Evolutionary conservation across 2,113 vertebrate species (phyloP).

Genomic region (Maylandia zebra): DNA sequence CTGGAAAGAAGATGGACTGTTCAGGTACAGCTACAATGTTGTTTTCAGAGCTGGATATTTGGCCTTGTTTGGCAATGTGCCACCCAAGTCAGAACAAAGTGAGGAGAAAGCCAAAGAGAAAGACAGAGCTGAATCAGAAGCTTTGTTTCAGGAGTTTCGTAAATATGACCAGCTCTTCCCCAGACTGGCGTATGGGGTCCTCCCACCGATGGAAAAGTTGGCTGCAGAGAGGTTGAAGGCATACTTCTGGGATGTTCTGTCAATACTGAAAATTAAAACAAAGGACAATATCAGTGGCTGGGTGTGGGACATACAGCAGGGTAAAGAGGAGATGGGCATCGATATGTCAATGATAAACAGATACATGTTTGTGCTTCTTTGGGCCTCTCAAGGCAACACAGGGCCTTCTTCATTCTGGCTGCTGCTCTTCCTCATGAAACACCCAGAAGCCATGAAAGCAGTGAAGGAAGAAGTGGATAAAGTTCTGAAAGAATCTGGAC

Average conservation of each 20-base stretch:
- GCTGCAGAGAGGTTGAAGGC: constrained; percentile 70
- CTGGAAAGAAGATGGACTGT: constrained; percentile 80
- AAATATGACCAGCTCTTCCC: constrained; percentile 86
- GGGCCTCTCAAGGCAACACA: constrained; percentile 89
- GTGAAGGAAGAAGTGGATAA: constrained; percentile 73
- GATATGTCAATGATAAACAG: constrained; percentile 69
- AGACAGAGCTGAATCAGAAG: constrained; percentile 67
- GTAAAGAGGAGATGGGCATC: constrained; percentile 53
- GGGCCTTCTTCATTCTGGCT: constrained; percentile 86
- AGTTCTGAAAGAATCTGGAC: constrained; percentile 61
- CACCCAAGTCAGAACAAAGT: not conserved
- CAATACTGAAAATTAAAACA: constrained; percentile 48
- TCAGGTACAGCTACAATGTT: constrained; percentile 79
- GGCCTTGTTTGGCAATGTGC: constrained; percentile 76
- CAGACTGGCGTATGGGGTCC: constrained; percentile 69
- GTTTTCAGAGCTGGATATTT: constrained; percentile 86
- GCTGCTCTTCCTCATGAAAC: constrained; percentile 81
- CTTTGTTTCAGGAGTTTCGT: constrained; percentile 65
- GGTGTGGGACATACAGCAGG: constrained; percentile 69
- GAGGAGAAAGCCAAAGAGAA: constrained; percentile 54
- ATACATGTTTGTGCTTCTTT: constrained; percentile 86
- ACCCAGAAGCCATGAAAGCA: constrained; percentile 82
- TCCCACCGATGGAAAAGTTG: constrained; percentile 66
- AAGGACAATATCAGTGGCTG: constrained; percentile 82
- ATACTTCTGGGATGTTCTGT: constrained; percentile 75